A percentile compares a stretch with the other conserved stretches of the same genome.
Evolutionary conservation across 1,140 invertebrate species (phyloP).

Genomic region (Ctenoplectra terminalis): DNA sequence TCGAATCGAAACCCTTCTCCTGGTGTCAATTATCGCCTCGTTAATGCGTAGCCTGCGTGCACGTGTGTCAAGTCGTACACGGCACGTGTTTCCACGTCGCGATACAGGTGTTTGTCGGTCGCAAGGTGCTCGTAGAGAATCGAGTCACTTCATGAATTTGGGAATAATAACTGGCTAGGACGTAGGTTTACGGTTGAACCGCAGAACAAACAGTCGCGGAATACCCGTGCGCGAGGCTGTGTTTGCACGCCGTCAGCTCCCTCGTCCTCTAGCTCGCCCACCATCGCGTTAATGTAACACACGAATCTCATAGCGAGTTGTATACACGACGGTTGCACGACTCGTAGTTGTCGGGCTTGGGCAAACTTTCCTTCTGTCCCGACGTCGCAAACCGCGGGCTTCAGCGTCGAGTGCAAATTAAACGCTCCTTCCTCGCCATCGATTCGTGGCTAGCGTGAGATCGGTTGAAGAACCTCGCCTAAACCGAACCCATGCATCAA

Average conservation of each 20-base stretch:
- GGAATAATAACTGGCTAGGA: constrained; percentile 62
- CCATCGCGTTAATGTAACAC: constrained; percentile 44
- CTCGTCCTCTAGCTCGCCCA: constrained; percentile 15
- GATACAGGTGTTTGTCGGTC: constrained; percentile 20
- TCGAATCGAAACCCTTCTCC: constrained; percentile 19
- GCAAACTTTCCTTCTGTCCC: constrained; percentile 43
- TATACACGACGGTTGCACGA: constrained; percentile 10
- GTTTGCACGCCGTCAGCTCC: constrained; percentile 40
- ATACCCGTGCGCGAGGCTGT: constrained; percentile 25
- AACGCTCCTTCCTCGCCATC: neutral
- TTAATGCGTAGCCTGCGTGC: constrained; percentile 44
- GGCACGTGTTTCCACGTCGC: constrained; percentile 48
- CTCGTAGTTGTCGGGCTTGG: neutral
- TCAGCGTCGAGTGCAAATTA: constrained; percentile 47
- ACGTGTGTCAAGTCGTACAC: constrained; percentile 18
- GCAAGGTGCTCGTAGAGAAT: neutral
- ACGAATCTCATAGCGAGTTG: constrained; percentile 15
- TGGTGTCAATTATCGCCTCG: constrained; percentile 60
- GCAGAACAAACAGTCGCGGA: constrained; percentile 64
- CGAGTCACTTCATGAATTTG: constrained; percentile 58
- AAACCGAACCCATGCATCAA: neutral
- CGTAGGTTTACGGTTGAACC: constrained; percentile 54
- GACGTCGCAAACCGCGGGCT: constrained; percentile 19
- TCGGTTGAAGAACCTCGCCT: neutral
- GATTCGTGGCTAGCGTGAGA: neutral